Conservation (phyloP, 2,113 vertebrate species). For the Acrocephalus kingi region DNA sequence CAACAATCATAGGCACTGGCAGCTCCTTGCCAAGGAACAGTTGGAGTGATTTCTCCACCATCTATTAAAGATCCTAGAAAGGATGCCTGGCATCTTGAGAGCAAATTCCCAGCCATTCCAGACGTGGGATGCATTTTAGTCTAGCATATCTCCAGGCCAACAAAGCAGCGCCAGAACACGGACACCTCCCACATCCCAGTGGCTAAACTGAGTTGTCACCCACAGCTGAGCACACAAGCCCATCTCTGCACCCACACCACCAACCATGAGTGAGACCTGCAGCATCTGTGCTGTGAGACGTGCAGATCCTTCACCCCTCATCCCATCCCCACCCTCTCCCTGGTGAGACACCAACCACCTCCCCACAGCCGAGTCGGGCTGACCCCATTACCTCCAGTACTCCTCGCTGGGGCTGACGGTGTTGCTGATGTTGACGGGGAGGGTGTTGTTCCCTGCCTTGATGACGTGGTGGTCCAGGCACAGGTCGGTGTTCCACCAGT, state of each 20-base stretch:
- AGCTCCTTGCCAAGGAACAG: background rate
- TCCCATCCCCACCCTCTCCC: background rate
- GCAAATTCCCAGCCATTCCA: background rate
- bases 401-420: conserved; percentile 83
- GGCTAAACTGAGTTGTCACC: background rate
- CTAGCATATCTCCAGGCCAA: background rate
- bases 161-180: background rate
- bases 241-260: background rate
- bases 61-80: background rate
- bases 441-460: conserved; percentile 52
- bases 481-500: conserved; percentile 83
- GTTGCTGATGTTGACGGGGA: conserved; percentile 74
- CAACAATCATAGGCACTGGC: background rate
- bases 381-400: conserved; percentile 77
- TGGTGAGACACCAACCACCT: fast-evolving
- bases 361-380: fast-evolving
- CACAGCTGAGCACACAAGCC: background rate
- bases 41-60: background rate
- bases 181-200: background rate
- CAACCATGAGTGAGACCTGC: background rate
- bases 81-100: background rate
- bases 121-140: background rate
- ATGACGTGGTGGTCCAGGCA: conserved; percentile 77
- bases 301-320: background rate
- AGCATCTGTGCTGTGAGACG: background rate